phyloP scores from a whole-genome alignment of 2,113 vertebrate genomes.

The Eupsittula cactorum region DNA sequence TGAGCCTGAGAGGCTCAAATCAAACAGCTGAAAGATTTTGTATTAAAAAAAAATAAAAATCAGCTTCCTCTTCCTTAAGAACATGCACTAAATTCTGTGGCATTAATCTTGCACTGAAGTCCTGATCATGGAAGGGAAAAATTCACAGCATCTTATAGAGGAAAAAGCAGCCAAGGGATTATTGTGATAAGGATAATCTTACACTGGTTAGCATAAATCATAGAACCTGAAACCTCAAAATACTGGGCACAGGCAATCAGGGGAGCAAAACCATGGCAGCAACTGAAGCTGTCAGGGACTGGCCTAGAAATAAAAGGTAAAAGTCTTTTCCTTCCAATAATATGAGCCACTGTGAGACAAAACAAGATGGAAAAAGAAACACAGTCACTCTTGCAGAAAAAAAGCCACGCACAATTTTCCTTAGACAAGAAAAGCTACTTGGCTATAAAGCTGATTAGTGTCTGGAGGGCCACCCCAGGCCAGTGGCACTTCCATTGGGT shows the following conservation, averaged over 20 bases:
- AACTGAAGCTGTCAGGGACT: background rate
- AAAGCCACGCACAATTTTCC: background rate
- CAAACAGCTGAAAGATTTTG: background rate
- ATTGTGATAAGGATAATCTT: background rate
- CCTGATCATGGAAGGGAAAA: background rate
- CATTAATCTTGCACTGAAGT: background rate
- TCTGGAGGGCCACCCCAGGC: background rate
- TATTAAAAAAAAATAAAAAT: background rate
- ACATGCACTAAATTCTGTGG: background rate
- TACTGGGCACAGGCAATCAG: background rate
- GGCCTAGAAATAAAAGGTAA: background rate
- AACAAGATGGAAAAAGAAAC: background rate
- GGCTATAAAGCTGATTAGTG: background rate
- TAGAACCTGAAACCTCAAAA: background rate
- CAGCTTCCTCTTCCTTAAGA: background rate
- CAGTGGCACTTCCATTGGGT: background rate
- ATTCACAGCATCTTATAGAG: rapidly evolving
- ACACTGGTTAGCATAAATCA: background rate
- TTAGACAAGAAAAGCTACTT: background rate
- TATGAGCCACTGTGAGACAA: background rate
- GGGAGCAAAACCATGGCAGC: background rate
- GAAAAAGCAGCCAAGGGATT: background rate
- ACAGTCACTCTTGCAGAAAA: rapidly evolving
- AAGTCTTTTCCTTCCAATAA: background rate
- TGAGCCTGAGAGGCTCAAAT: background rate